Evolutionary conservation across 2,888 invertebrate species (phyloP).

Genomic region (Brachypterus glaber): DNA sequence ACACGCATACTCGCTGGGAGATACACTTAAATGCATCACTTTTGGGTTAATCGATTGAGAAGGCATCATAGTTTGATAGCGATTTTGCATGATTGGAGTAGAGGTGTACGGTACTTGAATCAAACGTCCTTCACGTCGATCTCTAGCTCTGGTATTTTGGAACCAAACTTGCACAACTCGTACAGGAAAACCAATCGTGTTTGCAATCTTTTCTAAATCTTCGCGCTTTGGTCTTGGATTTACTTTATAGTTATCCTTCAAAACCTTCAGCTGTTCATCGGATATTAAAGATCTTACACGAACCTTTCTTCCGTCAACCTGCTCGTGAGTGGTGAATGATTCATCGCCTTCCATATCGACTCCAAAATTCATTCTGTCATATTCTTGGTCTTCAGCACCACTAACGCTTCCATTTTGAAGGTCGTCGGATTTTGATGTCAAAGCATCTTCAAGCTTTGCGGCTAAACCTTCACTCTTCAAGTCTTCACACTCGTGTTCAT

Average conservation of each 20-base stretch:
- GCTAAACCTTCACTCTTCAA: conserved; percentile 63
- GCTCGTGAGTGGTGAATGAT: conserved; percentile 41
- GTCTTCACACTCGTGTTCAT: conserved; percentile 65
- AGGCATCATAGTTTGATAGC: conserved; percentile 18
- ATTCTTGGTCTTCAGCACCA: conserved; percentile 42
- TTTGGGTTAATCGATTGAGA: conserved; percentile 10
- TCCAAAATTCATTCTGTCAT: conserved; percentile 36
- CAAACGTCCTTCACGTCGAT: conserved; percentile 58
- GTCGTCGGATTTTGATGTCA: conserved; percentile 45
- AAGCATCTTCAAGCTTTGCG: conserved; percentile 65
- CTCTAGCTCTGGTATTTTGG: conserved; percentile 87
- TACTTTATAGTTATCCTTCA: conserved; percentile 80
- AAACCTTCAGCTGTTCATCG: conserved; percentile 82
- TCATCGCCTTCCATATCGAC: conserved; percentile 49
- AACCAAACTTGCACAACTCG: conserved; percentile 92
- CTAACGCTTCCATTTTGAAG: conserved; percentile 40
- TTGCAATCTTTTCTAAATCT: conserved; percentile 83
- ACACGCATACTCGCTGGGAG: conserved; percentile 27
- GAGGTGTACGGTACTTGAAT: conserved; percentile 42
- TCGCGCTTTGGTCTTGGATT: conserved; percentile 93
- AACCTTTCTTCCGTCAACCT: conserved; percentile 62
- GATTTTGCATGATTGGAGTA: conserved; percentile 26
- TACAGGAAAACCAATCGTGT: conserved; percentile 62
- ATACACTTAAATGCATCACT: conserved; percentile 8
- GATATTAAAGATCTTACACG: conserved; percentile 89